Base-by-base conservation (phyloP, 2,113 vertebrate species). In the Himantopus leucocephalus region DNA sequence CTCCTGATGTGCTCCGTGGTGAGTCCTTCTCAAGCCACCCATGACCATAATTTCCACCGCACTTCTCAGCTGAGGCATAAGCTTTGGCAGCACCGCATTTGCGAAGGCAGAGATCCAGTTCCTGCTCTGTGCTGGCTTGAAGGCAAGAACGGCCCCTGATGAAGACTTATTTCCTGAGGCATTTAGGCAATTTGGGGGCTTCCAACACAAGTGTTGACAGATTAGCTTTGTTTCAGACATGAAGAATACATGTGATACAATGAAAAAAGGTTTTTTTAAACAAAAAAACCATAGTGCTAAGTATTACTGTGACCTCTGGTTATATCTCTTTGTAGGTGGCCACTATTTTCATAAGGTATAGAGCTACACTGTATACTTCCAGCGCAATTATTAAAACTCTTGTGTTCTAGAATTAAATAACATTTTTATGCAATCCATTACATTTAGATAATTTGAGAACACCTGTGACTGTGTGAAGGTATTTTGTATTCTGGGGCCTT, bases 241-340 rank as follows among this genome's bases (percentile, higher is more conserved):
- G 52, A 94, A 55, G 14, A 74, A 53, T 60, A 70, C 3, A 16
- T 0, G 1, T 8, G n/a, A 37, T 39, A 23, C 0, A 24, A 7
- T 24, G 14, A 56, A 78, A 68, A 92, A 56, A 77, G 17, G 1
- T 16, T 24, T 41, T 73, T 53, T 48, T 2, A 30, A 56, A 56
- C 30, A 60, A 17, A 26, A 59, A 13, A 8, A 56, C 7, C 6
- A 13, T 55, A 60, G 7, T 67, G 26, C 21, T 84, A 84, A 59
- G 17, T 75, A 56, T 63, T 41, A 18, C 10, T 37, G 12, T 37
- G 39, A 48, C 39, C 14, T 62, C 78, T 34, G 22, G 21, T 26
- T 76, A 30, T 24, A 24, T 8, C 14, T 83, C 79, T 56, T 76
- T 60, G 34, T 15, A 66, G 72, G 10, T 81, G 35, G 24, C 6